Base-by-base conservation (phyloP, 2,888 invertebrate genomes). In the Oligia strigilis region DNA sequence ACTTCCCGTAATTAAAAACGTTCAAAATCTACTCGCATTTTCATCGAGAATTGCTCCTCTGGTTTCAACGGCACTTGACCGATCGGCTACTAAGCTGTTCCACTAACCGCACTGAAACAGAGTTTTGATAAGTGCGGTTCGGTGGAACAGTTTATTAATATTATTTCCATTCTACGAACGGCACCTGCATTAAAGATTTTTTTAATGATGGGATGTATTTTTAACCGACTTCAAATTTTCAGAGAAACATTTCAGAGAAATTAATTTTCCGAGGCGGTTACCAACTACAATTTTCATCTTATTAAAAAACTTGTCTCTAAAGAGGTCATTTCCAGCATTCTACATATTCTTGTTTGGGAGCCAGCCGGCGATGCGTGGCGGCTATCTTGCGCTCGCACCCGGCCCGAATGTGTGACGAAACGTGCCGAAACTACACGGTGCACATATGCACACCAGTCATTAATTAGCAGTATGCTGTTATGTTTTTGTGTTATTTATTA, bases 381-480 rank as follows among this genome's bases (percentile, higher is more conserved):
- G 91, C 91, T 93, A 94, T 94, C 93, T 92, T 87, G 79, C 77
- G 85, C 82, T 84, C 89, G 85, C 94, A 94, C 91, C 85, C 91
- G 87, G 86, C 82, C 81, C 79, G 67, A 78, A 79, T 83, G 80
- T 87, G 84, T 86, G 89, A 88, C 87, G 87, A 86, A 89, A 91
- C 81, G 86, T 82, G 86, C 87, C 81, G 6, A 69, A 76, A 81
- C 72, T 80, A 74, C 43, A 49, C 23, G 55, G 2, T 74, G 82
- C 88, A 89, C 72, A 82, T 72, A 77, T 36, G 66, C 65, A 73
- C 76, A 40, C 70, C 55, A 49, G 67, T 69, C 70, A 83, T 88
- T 87, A 86, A 87, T 90, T 86, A 82, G 49, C 13, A 40, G 40
- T 0, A 23, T 40, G 23, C 65, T 49, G 58, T 71, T 64, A 81